Base-by-base conservation (phyloP, 1,140 invertebrate species). In the Cyclina sinensis region DNA sequence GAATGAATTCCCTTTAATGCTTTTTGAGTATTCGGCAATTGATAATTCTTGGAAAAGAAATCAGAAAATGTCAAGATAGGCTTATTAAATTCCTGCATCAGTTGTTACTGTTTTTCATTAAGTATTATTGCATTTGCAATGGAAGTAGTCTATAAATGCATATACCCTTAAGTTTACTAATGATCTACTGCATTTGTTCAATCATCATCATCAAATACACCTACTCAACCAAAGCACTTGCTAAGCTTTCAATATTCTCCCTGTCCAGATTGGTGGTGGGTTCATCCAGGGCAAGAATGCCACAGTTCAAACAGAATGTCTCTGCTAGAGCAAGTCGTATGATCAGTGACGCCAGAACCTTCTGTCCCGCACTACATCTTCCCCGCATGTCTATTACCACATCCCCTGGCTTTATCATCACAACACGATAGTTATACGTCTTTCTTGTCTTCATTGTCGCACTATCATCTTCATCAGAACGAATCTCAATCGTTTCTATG, bases 191-290 rank as follows among this genome's bases (percentile, higher is more conserved):
- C n/a, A n/a, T n/a, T n/a, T n/a, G n/a, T n/a, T n/a, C n/a, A n/a
- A n/a, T n/a, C n/a, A n/a, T n/a, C n/a, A n/a, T n/a, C n/a, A n/a
- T n/a, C n/a, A n/a, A n/a, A n/a, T n/a, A 70, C 46, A 95, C 96
- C 94, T 96, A 97, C 96, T 97, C 97, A 27, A 97, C 97, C 0
- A 99, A 96, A 32, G 98, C 97, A 70, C 97, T 95, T 86, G 98
- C 98, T 62, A 99, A 96, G 94, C 98, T 98, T 70, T 97, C 96
- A 76, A 99, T 98, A 96, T 99, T 99, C 74, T 97, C 97, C 79
- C 97, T 96, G 96, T 99, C 99, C 89, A 99, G 96, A 96, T 99
- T 99, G 9, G 99, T 99, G 0, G 99, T 99, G 0, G 99, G 99
- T 96, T 99, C 99, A 96, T 99, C 99, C 21, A 99, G 95, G 0